Conservation (phyloP, 1,140 invertebrate species). For the Lepeophtheirus salmonis region DNA sequence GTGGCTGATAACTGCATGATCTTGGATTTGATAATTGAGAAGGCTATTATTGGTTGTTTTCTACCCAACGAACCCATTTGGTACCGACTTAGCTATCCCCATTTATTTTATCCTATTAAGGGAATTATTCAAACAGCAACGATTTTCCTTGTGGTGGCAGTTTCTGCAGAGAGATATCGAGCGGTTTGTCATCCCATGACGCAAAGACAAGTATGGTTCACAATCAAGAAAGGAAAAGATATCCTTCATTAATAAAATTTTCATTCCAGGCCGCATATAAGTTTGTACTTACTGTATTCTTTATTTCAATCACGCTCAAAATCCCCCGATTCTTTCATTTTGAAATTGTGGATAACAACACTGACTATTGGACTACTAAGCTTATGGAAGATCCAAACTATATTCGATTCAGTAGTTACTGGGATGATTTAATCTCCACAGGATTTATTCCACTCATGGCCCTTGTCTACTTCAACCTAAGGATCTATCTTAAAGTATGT, state of each 20-base stretch:
- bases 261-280: slow-evolving; percentile 7
- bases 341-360: slow-evolving; percentile 5
- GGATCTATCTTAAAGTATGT: slow-evolving; percentile 6
- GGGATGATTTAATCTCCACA: background rate
- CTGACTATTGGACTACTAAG: slow-evolving; percentile 6
- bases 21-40: slow-evolving; percentile 12
- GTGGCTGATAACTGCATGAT: slow-evolving; percentile 3
- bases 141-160: slow-evolving; percentile 10
- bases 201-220: background rate
- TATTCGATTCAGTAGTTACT: slow-evolving; percentile 2
- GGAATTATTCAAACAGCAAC: slow-evolving; percentile 6
- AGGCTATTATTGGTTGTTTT: slow-evolving; percentile 6
- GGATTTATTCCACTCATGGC: background rate
- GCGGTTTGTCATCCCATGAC: slow-evolving; percentile 14
- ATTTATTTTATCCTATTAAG: slow-evolving; percentile 11
- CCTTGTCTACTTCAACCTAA: background rate
- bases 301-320: background rate
- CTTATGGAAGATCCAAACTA: background rate
- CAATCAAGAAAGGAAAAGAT: background rate
- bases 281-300: slow-evolving; percentile 2
- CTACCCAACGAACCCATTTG: slow-evolving; percentile 5
- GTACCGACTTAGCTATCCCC: slow-evolving; percentile 6
- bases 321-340: slow-evolving; percentile 13
- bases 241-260: background rate
- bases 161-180: slow-evolving; percentile 12